Percentiles rank a stretch among this genome's conserved stretches.
These are phyloP conservation scores for Erynnis tages DNA, from an alignment of 2,888 invertebrate genomes.

Conservation along the genomic window DNA sequence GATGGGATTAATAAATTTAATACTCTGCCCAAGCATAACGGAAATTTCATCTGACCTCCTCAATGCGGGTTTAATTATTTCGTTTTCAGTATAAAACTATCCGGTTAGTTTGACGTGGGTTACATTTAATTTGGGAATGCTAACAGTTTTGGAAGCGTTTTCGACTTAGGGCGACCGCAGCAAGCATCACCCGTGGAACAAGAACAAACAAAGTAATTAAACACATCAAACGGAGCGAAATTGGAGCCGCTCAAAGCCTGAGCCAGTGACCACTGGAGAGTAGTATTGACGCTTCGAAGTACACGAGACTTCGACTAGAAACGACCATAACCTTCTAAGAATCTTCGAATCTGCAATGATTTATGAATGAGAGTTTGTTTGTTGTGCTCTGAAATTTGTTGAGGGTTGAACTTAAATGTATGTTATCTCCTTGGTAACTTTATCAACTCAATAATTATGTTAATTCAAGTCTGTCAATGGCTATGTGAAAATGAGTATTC, in stretches of 20 bases:
- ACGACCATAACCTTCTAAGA: not conserved
- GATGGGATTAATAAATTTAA: conserved; percentile 28
- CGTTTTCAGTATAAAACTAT: conserved; percentile 71
- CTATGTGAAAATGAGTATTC: too few relatives aligned
- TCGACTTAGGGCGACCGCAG: conserved; percentile 73
- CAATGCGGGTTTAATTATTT: conserved; percentile 60
- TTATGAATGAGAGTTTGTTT: not conserved
- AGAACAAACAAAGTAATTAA: conserved; percentile 81
- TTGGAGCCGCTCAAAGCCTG: conserved; percentile 70
- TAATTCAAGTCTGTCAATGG: too few relatives aligned
- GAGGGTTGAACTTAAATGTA: too few relatives aligned
- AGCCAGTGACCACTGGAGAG: conserved; percentile 27
- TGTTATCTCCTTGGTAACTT: too few relatives aligned
- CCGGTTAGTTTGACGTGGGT: conserved; percentile 75
- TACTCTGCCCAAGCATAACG: conserved; percentile 10
- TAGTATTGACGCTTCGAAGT: conserved; percentile 48
- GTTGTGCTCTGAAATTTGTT: too few relatives aligned
- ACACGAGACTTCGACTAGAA: conserved; percentile 11
- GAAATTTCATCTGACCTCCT: conserved; percentile 24
- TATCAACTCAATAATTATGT: too few relatives aligned
- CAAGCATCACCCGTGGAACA: conserved; percentile 66
- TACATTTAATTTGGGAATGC: conserved; percentile 75
- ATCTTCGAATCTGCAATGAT: not conserved
- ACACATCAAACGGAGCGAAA: conserved; percentile 78
- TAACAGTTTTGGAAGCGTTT: conserved; percentile 72